Evolutionary conservation across 1,140 invertebrate species (phyloP), one percentile per base, ranked within the genome.

Genomic region (Ganaspis sp.): DNA sequence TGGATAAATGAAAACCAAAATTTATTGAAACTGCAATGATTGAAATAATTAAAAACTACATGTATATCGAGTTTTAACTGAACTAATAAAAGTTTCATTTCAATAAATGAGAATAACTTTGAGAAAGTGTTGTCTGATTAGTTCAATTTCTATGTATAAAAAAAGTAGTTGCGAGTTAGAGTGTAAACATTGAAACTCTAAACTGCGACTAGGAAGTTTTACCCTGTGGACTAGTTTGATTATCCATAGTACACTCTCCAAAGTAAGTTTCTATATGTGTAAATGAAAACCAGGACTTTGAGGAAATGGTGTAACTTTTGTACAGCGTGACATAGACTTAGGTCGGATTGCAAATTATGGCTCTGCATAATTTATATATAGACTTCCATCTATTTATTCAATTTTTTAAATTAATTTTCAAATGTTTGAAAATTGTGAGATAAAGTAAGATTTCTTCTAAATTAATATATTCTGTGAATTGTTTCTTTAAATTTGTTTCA

Each of bases 211-310:
- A 49, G 45, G 15, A 49, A 49, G 45, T 49, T 49, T 49, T 49
- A 49, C 45, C 45, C 45, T 49, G 45, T 49, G 45, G 45, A 49
- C 45, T 49, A 49, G 45, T 49, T 49, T 17, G 45, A 49, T 49
- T 49, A 49, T 49, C 45, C n/a, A 49, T 34, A 6, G 29, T 49
- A 49, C 8, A 49, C 45, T 17, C 45, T 49, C 45, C 5, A 49
- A 49, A 49, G n/a, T 49, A 49, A 49, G 45, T 49, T 49, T 49
- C 45, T 17, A 17, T 49, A 49, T 49, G n/a, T 49, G 45, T 49
- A 49, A n/a, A 49, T 49, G 45, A 49, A 49, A 49, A 49, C 1
- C 45, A n/a, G 45, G n/a, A 49, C 17, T 49, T 49, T 17, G n/a
- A 49, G 45, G 45, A 49, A 17, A 49, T 49, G 17, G 12, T 49